Conservation (phyloP, 92 coral and sea anemone genomes). For the Muricea muricata region DNA sequence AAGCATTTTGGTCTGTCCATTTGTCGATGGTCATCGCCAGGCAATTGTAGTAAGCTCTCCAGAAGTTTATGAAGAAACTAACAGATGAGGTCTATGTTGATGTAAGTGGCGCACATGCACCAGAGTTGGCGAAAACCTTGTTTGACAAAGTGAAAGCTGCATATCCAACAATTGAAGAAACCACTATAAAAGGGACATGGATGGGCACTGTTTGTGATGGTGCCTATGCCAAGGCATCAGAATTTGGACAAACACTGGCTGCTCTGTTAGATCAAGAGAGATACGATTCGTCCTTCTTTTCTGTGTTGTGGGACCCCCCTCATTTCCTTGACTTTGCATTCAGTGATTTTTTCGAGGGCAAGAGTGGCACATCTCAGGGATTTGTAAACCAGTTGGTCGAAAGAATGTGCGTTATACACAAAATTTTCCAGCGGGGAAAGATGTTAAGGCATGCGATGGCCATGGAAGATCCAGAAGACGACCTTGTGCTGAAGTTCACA, state of each 20-base stretch:
- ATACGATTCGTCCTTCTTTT: neutral
- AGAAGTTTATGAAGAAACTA: conserved; percentile 14
- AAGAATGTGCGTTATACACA: conserved; percentile 6
- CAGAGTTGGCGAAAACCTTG: neutral
- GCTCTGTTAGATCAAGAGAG: conserved; percentile 1
- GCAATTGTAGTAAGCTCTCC: neutral
- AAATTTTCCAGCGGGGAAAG: conserved; percentile 21
- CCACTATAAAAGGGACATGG: neutral
- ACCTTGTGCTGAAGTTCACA: neutral
- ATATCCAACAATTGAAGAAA: conserved; percentile 12
- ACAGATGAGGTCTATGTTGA: neutral
- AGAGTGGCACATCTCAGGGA: conserved; percentile 1
- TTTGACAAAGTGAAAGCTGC: neutral
- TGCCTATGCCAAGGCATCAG: neutral
- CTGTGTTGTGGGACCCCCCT: conserved; percentile 23
- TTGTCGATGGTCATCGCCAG: neutral
- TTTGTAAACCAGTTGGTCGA: conserved; percentile 20
- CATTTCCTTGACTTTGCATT: conserved; percentile 13
- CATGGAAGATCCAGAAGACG: conserved; percentile 3
- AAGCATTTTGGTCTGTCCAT: neutral
- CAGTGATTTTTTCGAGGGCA: conserved; percentile 25
- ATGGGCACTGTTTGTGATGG: conserved; percentile 25
- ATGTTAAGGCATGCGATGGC: conserved; percentile 27
- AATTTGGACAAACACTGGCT: neutral
- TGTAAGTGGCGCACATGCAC: conserved; percentile 29